Evolutionary conservation across 2,113 vertebrate genomes (phyloP).

Genomic region (Butorides virescens): DNA sequence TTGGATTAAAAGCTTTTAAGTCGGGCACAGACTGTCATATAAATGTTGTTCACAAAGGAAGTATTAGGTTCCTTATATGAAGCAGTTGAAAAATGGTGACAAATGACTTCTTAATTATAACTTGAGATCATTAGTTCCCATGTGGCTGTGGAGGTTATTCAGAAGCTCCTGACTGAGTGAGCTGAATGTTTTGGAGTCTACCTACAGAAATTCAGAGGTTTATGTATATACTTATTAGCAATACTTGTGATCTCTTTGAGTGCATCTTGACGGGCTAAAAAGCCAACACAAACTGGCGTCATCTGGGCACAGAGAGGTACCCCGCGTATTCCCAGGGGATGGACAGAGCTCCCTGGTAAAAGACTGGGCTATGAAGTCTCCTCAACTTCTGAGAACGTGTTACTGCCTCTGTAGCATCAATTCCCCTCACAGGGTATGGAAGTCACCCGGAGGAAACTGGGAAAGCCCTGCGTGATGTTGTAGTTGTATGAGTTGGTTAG

Average conservation of each 20-base stretch:
- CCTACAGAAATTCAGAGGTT: not conserved
- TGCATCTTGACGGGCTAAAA: not conserved
- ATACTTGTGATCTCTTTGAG: not conserved
- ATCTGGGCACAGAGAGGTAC: not conserved
- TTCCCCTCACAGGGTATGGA: not conserved
- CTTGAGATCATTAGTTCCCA: not conserved
- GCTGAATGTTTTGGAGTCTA: not conserved
- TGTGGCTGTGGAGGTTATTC: not conserved
- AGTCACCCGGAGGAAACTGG: not conserved
- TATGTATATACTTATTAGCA: not conserved
- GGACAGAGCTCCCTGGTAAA: not conserved
- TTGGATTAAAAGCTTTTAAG: not conserved
- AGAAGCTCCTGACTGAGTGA: not conserved
- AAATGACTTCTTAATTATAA: not conserved
- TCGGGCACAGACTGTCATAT: not conserved
- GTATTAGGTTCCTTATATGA: not conserved
- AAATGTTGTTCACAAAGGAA: not conserved
- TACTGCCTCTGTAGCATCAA: not conserved
- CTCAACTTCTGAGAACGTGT: accelerated
- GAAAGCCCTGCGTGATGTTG: not conserved
- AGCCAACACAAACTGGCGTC: not conserved
- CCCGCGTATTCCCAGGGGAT: accelerated
- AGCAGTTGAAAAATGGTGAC: not conserved
- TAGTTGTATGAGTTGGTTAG: not conserved
- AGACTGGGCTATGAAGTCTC: not conserved